Conservation (phyloP, 1,140 invertebrate genomes). For the Whitmania pigra region DNA sequence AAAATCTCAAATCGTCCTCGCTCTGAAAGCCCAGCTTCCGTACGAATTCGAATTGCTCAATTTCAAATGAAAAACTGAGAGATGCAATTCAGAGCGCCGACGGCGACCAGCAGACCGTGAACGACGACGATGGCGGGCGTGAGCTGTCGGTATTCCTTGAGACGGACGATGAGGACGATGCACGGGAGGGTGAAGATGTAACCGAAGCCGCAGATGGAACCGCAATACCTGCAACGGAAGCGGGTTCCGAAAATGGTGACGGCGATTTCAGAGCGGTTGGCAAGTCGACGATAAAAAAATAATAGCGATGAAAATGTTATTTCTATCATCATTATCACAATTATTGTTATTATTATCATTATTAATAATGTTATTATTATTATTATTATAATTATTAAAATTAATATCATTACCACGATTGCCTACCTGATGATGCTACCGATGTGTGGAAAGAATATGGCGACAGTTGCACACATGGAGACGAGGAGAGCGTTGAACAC, state of each 20-base stretch:
- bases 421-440: conserved; percentile 75
- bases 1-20: no score
- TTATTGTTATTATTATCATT: background rate
- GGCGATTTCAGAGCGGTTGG: no score
- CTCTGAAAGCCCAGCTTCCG: no score
- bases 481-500: conserved; percentile 44
- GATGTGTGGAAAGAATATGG: conserved; percentile 68
- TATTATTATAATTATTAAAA: background rate
- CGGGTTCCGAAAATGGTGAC: no score
- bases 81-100: conserved; percentile 60
- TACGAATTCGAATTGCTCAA: no score
- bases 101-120: conserved; percentile 52
- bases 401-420: conserved; percentile 23
- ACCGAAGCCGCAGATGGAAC: conserved; percentile 69
- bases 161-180: conserved; percentile 57
- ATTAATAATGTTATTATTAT: background rate
- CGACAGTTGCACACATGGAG: conserved; percentile 62
- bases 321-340: background rate
- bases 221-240: conserved; percentile 58
- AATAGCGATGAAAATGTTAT: background rate
- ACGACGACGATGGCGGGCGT: conserved; percentile 47
- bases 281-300: background rate
- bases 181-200: conserved; percentile 73
- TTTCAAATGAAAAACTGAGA: conserved; percentile 57
- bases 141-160: conserved; percentile 51